phyloP scores from a whole-genome alignment of 2,888 invertebrate species.

The Phragmatobia fuliginosa region DNA sequence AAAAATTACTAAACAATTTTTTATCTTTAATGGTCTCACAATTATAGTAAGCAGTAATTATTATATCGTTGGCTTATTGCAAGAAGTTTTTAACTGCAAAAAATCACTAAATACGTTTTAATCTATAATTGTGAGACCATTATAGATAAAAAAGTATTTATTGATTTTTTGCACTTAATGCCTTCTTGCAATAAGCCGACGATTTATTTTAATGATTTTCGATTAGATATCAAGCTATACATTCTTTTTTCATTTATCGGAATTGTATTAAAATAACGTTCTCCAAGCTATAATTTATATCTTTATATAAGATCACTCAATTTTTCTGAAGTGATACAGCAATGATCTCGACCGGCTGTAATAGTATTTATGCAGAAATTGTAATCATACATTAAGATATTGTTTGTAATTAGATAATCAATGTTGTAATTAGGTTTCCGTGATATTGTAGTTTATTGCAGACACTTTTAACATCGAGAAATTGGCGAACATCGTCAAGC shows the following conservation, averaged over 20 bases:
- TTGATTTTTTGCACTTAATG: too few relatives aligned
- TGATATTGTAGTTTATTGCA: not conserved
- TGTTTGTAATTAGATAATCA: not conserved
- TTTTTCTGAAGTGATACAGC: not conserved
- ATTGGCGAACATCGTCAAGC: not conserved
- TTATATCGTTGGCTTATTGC: too few relatives aligned
- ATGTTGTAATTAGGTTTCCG: not conserved
- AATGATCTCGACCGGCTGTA: not conserved
- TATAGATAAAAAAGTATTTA: too few relatives aligned
- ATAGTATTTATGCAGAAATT: not conserved
- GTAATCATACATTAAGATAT: not conserved
- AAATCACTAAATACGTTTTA: too few relatives aligned
- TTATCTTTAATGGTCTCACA: too few relatives aligned
- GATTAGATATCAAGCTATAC: not conserved
- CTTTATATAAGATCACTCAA: not conserved
- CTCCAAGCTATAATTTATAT: not conserved
- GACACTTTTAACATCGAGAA: not conserved
- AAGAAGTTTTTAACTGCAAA: too few relatives aligned
- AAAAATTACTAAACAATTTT: too few relatives aligned
- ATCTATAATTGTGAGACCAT: too few relatives aligned
- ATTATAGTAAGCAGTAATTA: too few relatives aligned
- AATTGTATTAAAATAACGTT: not conserved
- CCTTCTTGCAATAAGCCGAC: too few relatives aligned
- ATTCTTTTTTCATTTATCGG: not conserved
- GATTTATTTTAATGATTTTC: too few relatives aligned